Percentiles rank a stretch among this genome's conserved stretches.
Conservation (phyloP, 1,140 invertebrate genomes). For the Zaprionus ghesquierei region DNA sequence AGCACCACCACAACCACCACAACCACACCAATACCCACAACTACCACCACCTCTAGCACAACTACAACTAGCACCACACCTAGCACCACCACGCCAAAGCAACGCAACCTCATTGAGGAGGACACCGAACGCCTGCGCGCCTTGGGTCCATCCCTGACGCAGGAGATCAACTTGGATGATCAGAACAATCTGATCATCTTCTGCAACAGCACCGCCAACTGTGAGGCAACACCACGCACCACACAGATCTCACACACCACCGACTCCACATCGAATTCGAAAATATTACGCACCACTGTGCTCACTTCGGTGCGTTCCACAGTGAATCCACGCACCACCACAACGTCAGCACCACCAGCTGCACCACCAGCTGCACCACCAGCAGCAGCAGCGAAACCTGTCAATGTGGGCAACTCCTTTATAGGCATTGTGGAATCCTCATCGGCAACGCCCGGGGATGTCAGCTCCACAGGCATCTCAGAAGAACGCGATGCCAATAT, state of each 20-base stretch:
- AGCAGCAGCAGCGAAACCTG: background rate
- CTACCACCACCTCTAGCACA: conserved; percentile 9
- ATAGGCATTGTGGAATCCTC: conserved; percentile 60
- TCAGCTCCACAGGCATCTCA: conserved; percentile 78
- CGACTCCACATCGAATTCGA: conserved; percentile 57
- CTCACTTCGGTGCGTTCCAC: conserved; percentile 67
- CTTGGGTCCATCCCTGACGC: conserved; percentile 63
- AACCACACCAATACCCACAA: conserved; percentile 21
- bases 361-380: conserved; percentile 10
- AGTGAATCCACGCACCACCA: conserved; percentile 61
- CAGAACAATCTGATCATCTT: conserved; percentile 76
- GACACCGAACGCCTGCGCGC: conserved; percentile 62
- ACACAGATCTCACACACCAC: conserved; percentile 47
- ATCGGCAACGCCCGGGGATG: conserved; percentile 19
- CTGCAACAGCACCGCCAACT: conserved; percentile 68
- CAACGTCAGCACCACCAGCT: background rate
- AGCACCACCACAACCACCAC: conserved; percentile 24
- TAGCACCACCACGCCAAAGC: conserved; percentile 11
- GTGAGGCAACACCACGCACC: conserved; percentile 48
- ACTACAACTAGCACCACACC: conserved; percentile 16
- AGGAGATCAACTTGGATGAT: conserved; percentile 72
- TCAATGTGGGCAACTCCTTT: conserved; percentile 16
- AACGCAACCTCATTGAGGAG: conserved; percentile 54
- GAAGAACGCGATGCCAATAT: conserved; percentile 83
- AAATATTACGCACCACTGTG: conserved; percentile 68